Evolutionary conservation across 64 coral and sea anemone species (phyloP).

Genomic region (Cladopsammia gracilis): DNA sequence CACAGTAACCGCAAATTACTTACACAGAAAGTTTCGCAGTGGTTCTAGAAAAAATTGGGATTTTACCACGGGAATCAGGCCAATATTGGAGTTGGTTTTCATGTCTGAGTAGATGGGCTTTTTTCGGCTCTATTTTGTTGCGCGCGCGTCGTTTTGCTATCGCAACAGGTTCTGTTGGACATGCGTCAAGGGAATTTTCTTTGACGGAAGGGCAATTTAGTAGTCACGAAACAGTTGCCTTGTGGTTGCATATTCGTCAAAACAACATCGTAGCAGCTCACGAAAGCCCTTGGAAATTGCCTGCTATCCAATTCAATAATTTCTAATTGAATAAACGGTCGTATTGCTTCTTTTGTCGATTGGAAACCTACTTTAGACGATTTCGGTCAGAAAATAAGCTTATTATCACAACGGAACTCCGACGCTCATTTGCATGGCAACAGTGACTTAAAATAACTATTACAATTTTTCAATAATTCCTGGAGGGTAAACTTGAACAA

Average conservation of each 20-base stretch:
- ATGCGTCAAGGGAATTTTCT: constrained; percentile 34
- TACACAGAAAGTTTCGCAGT: not conserved
- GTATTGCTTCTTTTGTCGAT: not conserved
- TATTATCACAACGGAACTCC: not conserved
- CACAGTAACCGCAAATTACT: constrained; percentile 50
- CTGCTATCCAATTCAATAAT: not conserved
- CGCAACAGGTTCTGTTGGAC: constrained; percentile 21
- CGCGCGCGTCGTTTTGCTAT: constrained; percentile 16
- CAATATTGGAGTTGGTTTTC: constrained; percentile 29
- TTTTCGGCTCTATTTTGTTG: constrained; percentile 23
- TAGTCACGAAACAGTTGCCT: constrained; percentile 39
- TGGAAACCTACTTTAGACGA: not conserved
- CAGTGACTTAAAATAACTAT: constrained; percentile 22
- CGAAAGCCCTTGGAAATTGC: constrained; percentile 29
- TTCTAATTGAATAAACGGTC: not conserved
- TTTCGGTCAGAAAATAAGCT: not conserved
- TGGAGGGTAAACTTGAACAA: constrained; percentile 3
- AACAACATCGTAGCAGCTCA: constrained; percentile 58
- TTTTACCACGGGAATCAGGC: constrained; percentile 44
- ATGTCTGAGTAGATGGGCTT: constrained; percentile 14
- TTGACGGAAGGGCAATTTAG: constrained; percentile 62
- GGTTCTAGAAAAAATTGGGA: not conserved
- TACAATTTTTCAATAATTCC: constrained; percentile 35
- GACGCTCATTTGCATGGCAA: constrained; percentile 2
- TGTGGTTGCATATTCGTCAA: constrained; percentile 29